These are phyloP conservation scores for Paradisaea rubra DNA, from an alignment of 2,113 vertebrate genomes.

Conservation along the genomic window DNA sequence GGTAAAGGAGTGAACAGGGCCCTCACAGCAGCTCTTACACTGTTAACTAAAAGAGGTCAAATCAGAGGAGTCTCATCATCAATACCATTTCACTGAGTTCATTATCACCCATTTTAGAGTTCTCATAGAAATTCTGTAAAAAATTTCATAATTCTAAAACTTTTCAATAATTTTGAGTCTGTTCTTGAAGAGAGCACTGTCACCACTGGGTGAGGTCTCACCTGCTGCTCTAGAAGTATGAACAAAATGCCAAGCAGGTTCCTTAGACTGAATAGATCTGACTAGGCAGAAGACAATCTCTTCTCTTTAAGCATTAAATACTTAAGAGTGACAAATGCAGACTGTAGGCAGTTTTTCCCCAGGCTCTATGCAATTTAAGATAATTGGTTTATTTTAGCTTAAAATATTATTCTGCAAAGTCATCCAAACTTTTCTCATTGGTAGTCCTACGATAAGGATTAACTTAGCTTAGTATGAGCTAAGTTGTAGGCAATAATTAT, in stretches of 20 bases:
- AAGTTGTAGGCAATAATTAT: not conserved
- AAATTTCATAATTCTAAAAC: not conserved
- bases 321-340: not conserved
- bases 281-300: not conserved
- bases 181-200: not conserved
- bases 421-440: not conserved
- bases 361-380: not conserved
- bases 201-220: not conserved
- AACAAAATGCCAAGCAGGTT: not conserved
- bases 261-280: not conserved
- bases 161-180: not conserved
- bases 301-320: not conserved
- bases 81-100: not conserved
- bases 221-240: not conserved
- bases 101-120: not conserved
- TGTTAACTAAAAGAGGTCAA: not conserved
- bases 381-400: not conserved
- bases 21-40: not conserved
- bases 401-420: not conserved
- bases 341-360: not conserved
- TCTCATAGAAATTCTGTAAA: accelerated
- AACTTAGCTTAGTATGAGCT: not conserved
- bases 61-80: not conserved
- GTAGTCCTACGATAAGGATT: not conserved
- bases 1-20: not conserved